Conservation (phyloP, 2,113 vertebrate genomes). For the Nothobranchius furzeri region DNA sequence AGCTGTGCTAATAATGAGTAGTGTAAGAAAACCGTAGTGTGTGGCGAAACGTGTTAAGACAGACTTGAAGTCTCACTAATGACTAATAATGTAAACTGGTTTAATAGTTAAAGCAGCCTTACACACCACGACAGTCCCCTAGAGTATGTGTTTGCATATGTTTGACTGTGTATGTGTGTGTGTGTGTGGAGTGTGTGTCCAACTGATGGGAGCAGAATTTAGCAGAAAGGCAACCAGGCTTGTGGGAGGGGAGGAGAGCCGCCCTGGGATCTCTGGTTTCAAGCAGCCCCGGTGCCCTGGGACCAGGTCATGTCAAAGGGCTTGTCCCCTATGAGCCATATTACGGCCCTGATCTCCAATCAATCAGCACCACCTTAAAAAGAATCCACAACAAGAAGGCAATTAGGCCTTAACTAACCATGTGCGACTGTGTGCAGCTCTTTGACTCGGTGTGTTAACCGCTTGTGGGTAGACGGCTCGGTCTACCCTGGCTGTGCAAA, state of each 20-base stretch:
- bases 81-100: conserved; percentile 46
- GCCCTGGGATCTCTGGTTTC: conserved; percentile 63
- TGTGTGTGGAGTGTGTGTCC: neutral
- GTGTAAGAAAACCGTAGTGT: conserved; percentile 40
- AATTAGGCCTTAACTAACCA: conserved; percentile 70
- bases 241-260: conserved; percentile 37
- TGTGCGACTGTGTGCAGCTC: conserved; percentile 48
- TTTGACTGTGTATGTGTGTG: neutral
- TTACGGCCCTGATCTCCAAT: conserved; percentile 74
- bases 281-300: conserved; percentile 59
- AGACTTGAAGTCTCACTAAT: conserved; percentile 13
- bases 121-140: conserved; percentile 13
- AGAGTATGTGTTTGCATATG: conserved; percentile 3
- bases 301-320: conserved; percentile 74
- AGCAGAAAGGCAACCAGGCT: conserved; percentile 50
- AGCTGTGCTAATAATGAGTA: conserved; percentile 48
- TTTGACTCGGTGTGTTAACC: conserved; percentile 24
- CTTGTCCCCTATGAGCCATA: conserved; percentile 75
- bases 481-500: conserved; percentile 29
- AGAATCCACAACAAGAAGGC: conserved; percentile 70
- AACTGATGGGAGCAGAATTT: conserved; percentile 44
- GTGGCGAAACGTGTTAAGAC: conserved; percentile 32
- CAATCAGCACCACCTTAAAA: conserved; percentile 79
- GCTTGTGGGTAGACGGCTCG: conserved; percentile 7
- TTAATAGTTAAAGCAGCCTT: conserved; percentile 34